phyloP scores from a whole-genome alignment of 2,113 vertebrate species.

The Eclectus roratus region DNA sequence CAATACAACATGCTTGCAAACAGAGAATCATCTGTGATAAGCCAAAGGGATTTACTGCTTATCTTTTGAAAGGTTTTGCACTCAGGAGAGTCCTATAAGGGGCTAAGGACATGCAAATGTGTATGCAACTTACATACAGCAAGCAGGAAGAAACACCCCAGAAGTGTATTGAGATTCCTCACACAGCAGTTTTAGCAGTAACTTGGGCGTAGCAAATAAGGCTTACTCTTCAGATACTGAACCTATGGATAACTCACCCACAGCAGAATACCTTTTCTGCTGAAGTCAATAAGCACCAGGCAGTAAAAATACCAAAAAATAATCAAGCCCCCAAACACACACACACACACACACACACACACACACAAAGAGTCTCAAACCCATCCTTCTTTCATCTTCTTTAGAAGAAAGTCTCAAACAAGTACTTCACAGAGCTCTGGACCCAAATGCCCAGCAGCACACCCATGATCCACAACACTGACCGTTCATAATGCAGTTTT shows the following conservation, averaged over 20 bases:
- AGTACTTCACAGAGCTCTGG: neutral
- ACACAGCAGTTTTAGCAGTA: neutral
- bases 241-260: neutral
- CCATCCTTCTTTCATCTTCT: neutral
- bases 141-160: neutral
- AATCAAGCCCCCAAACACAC: neutral
- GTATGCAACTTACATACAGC: neutral
- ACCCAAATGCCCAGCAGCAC: neutral
- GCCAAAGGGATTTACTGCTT: neutral
- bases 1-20: neutral
- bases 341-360: too few species aligned
- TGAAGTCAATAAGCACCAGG: neutral
- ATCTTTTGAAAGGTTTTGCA: neutral
- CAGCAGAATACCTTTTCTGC: neutral
- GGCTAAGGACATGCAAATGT: neutral
- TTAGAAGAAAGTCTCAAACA: neutral
- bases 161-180: neutral
- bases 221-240: neutral
- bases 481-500: conserved; percentile 77
- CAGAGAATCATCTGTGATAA: neutral
- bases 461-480: neutral
- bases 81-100: neutral
- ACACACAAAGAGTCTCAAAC: neutral
- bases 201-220: neutral
- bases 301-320: neutral